phyloP scores from a whole-genome alignment of 2,888 invertebrate species.

The Esperia sulphurella region DNA sequence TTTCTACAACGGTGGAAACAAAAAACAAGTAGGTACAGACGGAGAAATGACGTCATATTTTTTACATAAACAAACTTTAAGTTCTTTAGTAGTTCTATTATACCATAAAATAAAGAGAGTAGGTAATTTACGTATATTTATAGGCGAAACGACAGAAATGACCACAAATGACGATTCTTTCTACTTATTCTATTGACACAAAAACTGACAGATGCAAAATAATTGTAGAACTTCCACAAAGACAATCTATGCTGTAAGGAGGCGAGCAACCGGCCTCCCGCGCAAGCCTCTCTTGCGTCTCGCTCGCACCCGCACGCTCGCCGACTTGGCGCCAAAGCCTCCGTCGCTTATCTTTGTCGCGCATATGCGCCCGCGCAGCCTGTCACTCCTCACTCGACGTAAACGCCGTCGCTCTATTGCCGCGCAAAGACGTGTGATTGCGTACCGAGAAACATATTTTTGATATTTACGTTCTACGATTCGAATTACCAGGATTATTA shows the following conservation, averaged over 20 bases:
- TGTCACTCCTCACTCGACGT: constrained; percentile 54
- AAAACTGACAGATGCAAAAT: constrained; percentile 10
- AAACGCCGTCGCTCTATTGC: constrained; percentile 57
- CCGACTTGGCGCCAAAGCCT: constrained; percentile 60
- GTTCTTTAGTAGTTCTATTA: no score
- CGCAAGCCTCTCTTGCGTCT: constrained; percentile 50
- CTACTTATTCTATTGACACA: neutral
- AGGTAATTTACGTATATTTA: no score
- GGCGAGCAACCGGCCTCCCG: constrained; percentile 71
- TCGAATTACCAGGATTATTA: neutral
- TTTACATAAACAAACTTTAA: neutral
- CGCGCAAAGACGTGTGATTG: constrained; percentile 47
- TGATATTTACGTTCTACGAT: neutral
- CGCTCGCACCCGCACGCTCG: constrained; percentile 41
- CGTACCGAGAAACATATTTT: constrained; percentile 9
- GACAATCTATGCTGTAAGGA: constrained; percentile 48
- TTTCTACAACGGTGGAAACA: neutral
- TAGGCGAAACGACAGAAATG: neutral
- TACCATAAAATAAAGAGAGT: no score
- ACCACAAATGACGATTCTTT: neutral
- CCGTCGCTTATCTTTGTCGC: constrained; percentile 53
- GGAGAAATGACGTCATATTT: neutral
- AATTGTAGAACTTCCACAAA: constrained; percentile 50
- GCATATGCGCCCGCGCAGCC: constrained; percentile 54
- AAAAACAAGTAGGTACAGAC: neutral